Conservation (phyloP, 2,797 vertebrate species). For the Paratrypauchen microcephalus region DNA sequence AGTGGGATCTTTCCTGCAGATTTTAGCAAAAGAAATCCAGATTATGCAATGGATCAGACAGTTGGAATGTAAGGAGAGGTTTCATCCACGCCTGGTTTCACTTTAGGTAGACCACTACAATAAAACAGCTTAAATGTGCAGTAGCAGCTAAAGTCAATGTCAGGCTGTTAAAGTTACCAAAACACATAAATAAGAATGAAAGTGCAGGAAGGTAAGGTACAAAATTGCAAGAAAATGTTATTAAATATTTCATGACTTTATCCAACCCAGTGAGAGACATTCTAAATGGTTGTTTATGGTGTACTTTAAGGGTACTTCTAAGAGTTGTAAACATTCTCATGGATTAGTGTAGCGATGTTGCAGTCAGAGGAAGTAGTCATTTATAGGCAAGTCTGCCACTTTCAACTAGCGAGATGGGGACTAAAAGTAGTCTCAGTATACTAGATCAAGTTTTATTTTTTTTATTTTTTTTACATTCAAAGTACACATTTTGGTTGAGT, state of each 20-base stretch:
- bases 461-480: too few species aligned
- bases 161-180: conserved; percentile 7
- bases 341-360: not conserved
- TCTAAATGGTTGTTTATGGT: not conserved
- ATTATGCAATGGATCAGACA: conserved; percentile 34
- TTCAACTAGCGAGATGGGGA: not conserved
- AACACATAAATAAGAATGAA: not conserved
- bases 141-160: not conserved
- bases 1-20: conserved; percentile 20
- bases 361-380: not conserved
- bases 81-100: conserved; percentile 21
- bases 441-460: too few species aligned
- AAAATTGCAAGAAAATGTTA: not conserved
- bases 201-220: not conserved
- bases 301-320: not conserved
- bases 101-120: conserved; percentile 18
- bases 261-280: not conserved
- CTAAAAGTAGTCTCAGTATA: too few species aligned
- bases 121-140: conserved; percentile 10
- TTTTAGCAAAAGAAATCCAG: conserved; percentile 30
- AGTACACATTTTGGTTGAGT: not conserved
- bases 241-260: not conserved
- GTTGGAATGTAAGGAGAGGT: conserved; percentile 25
- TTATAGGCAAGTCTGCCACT: not conserved
- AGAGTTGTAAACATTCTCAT: not conserved